Conservation (phyloP, 2,113 vertebrate species). For the Etia nguti region DNA sequence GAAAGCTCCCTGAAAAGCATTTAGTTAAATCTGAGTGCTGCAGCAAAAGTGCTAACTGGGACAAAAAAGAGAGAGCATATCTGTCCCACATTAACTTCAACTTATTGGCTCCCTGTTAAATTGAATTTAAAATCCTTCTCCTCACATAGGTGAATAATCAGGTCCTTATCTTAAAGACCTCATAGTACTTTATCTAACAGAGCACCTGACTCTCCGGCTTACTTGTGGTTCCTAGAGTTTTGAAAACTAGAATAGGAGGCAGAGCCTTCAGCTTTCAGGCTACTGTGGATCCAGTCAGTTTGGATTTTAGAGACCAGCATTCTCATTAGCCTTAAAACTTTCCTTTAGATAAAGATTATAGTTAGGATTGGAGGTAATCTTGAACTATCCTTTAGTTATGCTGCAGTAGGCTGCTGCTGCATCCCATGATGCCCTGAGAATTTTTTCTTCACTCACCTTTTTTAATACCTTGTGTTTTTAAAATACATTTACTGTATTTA, state of each 20-base stretch:
- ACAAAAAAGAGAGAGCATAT: background rate
- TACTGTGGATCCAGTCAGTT: background rate
- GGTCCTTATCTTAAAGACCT: background rate
- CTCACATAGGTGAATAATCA: background rate
- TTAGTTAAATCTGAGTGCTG: background rate
- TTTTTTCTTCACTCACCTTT: background rate
- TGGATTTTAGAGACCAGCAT: background rate
- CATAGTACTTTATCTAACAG: rapidly evolving
- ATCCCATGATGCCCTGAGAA: background rate
- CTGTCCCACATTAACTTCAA: background rate
- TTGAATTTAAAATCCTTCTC: background rate
- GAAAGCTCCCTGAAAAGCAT: background rate
- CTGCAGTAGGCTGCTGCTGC: background rate
- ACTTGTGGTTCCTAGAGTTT: background rate
- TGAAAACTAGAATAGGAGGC: background rate
- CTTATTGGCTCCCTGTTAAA: background rate
- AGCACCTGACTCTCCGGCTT: background rate
- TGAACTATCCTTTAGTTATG: background rate
- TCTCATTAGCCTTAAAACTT: background rate
- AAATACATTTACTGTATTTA: rapidly evolving
- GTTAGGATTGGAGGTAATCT: background rate
- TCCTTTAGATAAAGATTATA: background rate
- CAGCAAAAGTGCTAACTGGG: background rate
- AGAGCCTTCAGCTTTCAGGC: background rate
- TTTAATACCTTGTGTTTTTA: background rate